Base-by-base conservation (phyloP, 2,888 invertebrate genomes). In the Stenodera caucasica region DNA sequence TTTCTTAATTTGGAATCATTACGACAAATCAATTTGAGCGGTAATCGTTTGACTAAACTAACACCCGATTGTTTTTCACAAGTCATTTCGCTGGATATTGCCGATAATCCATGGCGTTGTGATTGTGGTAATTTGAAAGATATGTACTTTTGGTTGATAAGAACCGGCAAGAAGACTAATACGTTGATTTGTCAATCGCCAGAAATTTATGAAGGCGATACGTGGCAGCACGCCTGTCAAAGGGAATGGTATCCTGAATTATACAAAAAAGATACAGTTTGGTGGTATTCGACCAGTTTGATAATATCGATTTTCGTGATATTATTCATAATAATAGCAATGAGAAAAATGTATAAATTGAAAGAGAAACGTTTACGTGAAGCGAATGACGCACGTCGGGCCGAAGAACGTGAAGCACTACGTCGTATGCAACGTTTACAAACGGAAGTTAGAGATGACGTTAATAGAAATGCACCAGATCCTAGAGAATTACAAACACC, bases 71-170 rank as follows among this genome's bases (percentile, higher is more conserved):
- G 83, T 72, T 90, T 91, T 71, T 82, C 82, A 0, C 89, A 88
- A 76, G 80, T 82, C 9, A 84, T 83, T 61, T 81, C 82, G 56
- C 76, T 91, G n/a, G 82, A 85, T 72, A 74, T 91, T 50, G 83
- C 84, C 14, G 90, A 91, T 71, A 92, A 92, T 77, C 88, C 89
- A 67, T 92, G 91, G 91, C 82, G 87, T 61, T 92, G 92, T 75
- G 87, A 90, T 64, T 92, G 92, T 71, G 68, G 71, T 0, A 82
- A 85, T 21, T 85, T 91, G 75, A 82, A 84, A 57, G 82, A 84
- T 9, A 85, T 88, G 71, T 90, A 85, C 68, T 82, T 84, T 61
- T 90, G 81, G 74, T 72, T 90, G 12, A 85, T 80, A 23, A 87
- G 84, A 72, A 84, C 83, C 53, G 81, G 80, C 67, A 81, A 81